These are phyloP conservation scores for Tympanoctomys barrerae DNA, from an alignment of 2,797 vertebrate species.

Conservation along the genomic window DNA sequence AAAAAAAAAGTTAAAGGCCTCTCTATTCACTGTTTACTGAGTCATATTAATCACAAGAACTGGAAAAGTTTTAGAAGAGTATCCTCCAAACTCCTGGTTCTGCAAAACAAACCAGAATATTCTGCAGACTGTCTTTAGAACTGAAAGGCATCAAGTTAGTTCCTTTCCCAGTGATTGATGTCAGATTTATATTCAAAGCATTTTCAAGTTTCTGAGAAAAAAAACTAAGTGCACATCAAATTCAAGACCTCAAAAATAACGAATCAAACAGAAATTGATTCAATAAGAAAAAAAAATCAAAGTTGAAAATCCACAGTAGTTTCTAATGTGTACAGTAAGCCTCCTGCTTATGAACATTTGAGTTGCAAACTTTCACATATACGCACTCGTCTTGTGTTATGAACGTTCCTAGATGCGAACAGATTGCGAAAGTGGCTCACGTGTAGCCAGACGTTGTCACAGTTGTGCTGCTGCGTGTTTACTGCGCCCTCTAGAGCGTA, in stretches of 20 bases:
- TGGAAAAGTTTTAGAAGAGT: neutral
- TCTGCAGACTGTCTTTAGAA: neutral
- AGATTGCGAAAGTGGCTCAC: no score
- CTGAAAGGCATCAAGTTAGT: neutral
- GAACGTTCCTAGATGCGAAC: no score
- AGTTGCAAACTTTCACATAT: no score
- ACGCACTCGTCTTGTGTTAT: accelerated
- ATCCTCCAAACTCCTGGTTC: neutral
- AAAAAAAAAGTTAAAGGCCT: no score
- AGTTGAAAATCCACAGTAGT: no score
- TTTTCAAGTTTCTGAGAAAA: constrained; percentile 1
- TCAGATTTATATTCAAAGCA: neutral
- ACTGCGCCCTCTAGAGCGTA: no score
- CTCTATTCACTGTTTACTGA: neutral
- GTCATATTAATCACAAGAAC: neutral
- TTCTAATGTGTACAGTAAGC: no score
- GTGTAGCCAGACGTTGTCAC: no score
- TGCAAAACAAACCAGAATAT: neutral
- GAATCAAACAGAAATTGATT: no score
- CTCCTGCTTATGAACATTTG: no score
- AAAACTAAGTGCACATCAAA: neutral
- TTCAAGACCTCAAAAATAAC: constrained; percentile 18
- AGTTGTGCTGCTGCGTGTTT: no score
- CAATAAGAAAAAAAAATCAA: no score
- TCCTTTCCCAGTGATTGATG: neutral